Percentiles rank a stretch among this genome's conserved stretches.
Evolutionary conservation across 2,797 vertebrate species (phyloP).

Genomic region (Artibeus lituratus): DNA sequence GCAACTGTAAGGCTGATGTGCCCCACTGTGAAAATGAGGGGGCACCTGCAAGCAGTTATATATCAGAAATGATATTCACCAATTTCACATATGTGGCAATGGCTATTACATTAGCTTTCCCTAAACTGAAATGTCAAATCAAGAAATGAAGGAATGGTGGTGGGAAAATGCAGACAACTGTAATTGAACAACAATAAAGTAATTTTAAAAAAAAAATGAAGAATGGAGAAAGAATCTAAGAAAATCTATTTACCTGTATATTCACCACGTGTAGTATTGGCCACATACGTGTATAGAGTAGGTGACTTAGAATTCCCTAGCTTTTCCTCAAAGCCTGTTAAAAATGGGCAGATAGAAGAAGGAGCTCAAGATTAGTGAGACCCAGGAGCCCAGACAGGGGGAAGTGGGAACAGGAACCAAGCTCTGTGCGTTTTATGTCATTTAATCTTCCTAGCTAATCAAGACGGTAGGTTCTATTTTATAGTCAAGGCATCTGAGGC

Average conservation of each 20-base stretch:
- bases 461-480: neutral
- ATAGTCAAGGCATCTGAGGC: neutral
- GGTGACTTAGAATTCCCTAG: neutral
- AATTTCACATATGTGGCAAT: neutral
- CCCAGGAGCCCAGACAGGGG: neutral
- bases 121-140: neutral
- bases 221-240: neutral
- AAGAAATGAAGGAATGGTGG: neutral
- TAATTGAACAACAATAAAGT: too few relatives aligned
- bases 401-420: neutral
- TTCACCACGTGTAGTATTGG: neutral
- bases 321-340: neutral
- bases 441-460: neutral
- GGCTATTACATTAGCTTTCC: slow-evolving; percentile 3
- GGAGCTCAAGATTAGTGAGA: neutral
- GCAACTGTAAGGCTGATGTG: too few relatives aligned
- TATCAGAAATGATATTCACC: neutral
- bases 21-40: too few relatives aligned
- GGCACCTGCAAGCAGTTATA: neutral
- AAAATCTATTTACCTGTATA: neutral
- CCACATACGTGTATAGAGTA: neutral
- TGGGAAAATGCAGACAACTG: too few relatives aligned
- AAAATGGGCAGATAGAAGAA: neutral
- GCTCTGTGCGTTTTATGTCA: neutral
- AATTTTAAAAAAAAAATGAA: neutral